Evolutionary conservation across 23 tunicate species (phyloP), one percentile per base, ranked within the genome.

Genomic region (Diplosoma virens): DNA sequence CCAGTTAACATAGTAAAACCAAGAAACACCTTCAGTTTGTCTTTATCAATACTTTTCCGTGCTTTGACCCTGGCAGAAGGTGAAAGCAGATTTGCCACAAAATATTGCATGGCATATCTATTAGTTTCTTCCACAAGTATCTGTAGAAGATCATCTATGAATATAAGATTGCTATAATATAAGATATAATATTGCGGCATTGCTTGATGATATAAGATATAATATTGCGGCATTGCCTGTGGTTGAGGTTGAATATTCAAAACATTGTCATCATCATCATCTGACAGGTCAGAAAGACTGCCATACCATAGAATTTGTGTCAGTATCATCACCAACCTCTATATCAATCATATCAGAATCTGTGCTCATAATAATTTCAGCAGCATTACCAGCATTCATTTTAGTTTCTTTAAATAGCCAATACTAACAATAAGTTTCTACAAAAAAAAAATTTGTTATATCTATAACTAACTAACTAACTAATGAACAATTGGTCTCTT

Each of bases 341-440:
- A 4, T n/a, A 56, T 20, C 63, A 20, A 22, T 56, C 63, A 56
- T 56, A 25, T 56, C 24, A 16, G 20, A 56, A 56, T 56, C 63
- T 25, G 25, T 56, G 63, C 63, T 56, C 24, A 56, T 56, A 56
- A 56, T 56, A 56, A 56, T 56, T 56, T 56, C 63, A 56, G 63
- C 63, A 16, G 63, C 63, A 56, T 56, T 25, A 56, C 63, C 24
- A 56, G 6, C 63, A 56, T 56, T 56, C 63, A 56, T 56, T 56
- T 22, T 11, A 20, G 63, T 16, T 20, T 56, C 6, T 11, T 16
- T 16, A 11, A 56, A 11, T 14, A 56, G 4, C 17, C 6, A 16
- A 4, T 11, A 20, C 24, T 20, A 20, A 56, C 63, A 56, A 56
- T 56, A 56, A 56, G 20, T 56, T 56, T 56, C 24, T 56, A 20